A percentile compares a stretch with the other conserved stretches of the same genome.
Conservation (phyloP, 2,113 vertebrate species). For the Megaceryle maxima region DNA sequence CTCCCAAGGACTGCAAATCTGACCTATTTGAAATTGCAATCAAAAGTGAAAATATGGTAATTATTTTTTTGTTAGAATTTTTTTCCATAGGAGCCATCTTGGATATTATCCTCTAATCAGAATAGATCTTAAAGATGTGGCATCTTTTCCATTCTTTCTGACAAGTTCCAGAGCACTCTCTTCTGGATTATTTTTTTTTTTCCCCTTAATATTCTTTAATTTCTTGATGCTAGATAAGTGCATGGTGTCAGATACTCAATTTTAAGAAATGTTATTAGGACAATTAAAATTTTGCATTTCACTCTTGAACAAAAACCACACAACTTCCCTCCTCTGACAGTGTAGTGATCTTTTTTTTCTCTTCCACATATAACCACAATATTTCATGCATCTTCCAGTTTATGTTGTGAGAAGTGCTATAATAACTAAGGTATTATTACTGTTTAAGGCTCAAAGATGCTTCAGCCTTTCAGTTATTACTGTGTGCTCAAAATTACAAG, state of each 20-base stretch:
- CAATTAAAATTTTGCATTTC: not conserved
- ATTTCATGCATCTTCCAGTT: not conserved
- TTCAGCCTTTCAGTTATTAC: not conserved
- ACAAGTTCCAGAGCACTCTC: not conserved
- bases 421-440: not conserved
- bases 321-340: not conserved
- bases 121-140: not conserved
- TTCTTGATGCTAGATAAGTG: not conserved
- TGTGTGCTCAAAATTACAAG: not conserved
- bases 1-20: not conserved
- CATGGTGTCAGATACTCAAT: not conserved
- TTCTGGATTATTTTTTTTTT: not conserved
- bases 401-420: not conserved
- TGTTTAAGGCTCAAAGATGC: not conserved
- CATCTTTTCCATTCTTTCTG: not conserved
- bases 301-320: not conserved
- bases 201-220: not conserved
- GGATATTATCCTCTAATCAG: not conserved
- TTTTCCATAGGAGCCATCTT: not conserved
- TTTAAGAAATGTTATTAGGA: not conserved
- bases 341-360: not conserved
- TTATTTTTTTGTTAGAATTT: conserved; percentile 4
- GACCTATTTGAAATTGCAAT: conserved; percentile 36
- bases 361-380: not conserved
- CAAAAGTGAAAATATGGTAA: conserved; percentile 33